Percentiles rank a stretch among this genome's conserved stretches.
Evolutionary conservation across 2,113 vertebrate genomes (phyloP).

Genomic region (Cnemophilus loriae): DNA sequence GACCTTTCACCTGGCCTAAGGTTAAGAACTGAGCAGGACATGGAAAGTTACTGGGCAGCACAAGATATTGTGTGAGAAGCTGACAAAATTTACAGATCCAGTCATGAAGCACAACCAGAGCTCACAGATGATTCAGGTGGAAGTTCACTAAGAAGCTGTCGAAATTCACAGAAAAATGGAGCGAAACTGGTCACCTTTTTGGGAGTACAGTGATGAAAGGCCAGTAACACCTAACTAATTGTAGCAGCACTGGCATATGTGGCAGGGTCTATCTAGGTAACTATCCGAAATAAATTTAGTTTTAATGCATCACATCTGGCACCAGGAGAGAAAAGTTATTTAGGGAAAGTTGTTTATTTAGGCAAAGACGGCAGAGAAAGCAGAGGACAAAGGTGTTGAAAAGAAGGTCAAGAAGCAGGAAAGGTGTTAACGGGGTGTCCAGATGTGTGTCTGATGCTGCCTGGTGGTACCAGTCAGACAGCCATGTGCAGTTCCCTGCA

Average conservation of each 20-base stretch:
- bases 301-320: background rate
- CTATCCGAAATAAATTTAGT: background rate
- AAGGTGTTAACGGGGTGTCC: background rate
- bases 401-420: background rate
- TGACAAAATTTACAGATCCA: background rate
- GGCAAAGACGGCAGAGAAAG: background rate
- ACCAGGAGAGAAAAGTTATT: background rate
- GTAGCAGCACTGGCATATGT: no score
- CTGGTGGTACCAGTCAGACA: background rate
- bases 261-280: background rate
- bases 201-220: background rate
- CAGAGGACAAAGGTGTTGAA: background rate
- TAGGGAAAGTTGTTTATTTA: background rate
- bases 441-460: background rate
- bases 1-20: background rate
- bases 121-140: background rate
- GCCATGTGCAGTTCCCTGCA: background rate
- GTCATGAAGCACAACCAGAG: background rate
- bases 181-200: background rate
- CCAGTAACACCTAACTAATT: background rate
- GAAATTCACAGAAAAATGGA: background rate
- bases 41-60: background rate
- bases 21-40: background rate
- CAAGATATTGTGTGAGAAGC: background rate
- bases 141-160: background rate